phyloP scores from a whole-genome alignment of 2,888 invertebrate species.

The Drosophila nigricruria region DNA sequence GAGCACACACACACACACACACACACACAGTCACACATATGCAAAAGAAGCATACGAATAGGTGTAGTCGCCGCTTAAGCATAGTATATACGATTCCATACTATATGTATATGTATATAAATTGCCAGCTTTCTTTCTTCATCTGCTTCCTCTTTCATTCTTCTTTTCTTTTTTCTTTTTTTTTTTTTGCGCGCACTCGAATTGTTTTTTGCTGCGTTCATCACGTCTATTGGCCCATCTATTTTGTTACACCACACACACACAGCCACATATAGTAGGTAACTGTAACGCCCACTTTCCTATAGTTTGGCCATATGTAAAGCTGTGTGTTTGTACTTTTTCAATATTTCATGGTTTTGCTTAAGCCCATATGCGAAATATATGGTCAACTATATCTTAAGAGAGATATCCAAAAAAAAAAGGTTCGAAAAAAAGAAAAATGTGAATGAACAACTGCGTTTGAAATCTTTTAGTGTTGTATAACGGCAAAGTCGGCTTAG shows the following conservation, averaged over 20 bases:
- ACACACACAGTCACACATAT: conserved; percentile 13
- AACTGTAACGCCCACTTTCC: conserved; percentile 50
- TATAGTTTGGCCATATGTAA: conserved; percentile 24
- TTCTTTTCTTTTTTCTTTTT: not conserved
- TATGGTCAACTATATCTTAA: conserved; percentile 6
- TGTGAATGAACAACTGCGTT: not conserved
- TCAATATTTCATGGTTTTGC: conserved; percentile 62
- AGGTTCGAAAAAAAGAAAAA: not conserved
- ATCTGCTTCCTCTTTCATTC: conserved; percentile 28
- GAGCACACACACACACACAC: conserved; percentile 37
- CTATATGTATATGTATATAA: conserved; percentile 52
- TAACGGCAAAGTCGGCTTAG: not conserved
- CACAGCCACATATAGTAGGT: conserved; percentile 10
- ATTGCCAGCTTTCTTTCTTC: conserved; percentile 52
- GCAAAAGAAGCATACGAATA: conserved; percentile 17
- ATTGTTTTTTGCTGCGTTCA: conserved; percentile 58
- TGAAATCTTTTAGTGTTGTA: not conserved
- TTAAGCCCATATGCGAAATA: conserved; percentile 48
- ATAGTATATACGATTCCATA: conserved; percentile 45
- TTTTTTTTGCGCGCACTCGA: conserved; percentile 25
- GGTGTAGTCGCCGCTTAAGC: conserved; percentile 43
- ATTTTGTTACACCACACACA: conserved; percentile 44
- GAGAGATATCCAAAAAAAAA: not conserved
- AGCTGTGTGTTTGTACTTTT: conserved; percentile 24
- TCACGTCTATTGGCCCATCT: conserved; percentile 76